Evolutionary conservation across 2,797 vertebrate genomes (phyloP).

Genomic region (Anguilla marmorata): DNA sequence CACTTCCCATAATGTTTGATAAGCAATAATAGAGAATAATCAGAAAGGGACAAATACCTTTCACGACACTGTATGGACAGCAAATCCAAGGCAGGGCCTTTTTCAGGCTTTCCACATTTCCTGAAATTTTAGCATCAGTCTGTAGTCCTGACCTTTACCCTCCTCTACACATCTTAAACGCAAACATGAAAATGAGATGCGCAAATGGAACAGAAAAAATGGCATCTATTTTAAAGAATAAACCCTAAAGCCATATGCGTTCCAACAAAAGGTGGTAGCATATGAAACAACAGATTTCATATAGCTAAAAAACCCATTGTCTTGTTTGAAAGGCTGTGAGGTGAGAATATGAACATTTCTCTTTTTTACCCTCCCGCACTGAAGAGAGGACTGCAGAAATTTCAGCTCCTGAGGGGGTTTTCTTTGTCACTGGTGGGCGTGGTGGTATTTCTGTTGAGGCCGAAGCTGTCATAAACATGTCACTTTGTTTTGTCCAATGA

Average conservation of each 20-base stretch:
- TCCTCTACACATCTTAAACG: neutral
- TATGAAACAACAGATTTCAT: neutral
- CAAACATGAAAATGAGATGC: neutral
- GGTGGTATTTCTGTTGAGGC: neutral
- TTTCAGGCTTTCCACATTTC: too few species aligned
- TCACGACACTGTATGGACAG: neutral
- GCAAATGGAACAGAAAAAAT: neutral
- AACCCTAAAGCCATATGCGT: neutral
- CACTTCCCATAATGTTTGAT: too few species aligned
- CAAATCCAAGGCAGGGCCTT: neutral
- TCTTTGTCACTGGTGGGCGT: neutral
- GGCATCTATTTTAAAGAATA: neutral
- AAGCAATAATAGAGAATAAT: too few species aligned
- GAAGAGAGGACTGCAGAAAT: neutral
- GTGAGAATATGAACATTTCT: neutral
- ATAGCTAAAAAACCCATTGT: neutral
- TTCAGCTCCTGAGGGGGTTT: neutral
- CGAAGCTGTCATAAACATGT: neutral
- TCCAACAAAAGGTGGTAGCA: neutral
- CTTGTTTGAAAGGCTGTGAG: neutral
- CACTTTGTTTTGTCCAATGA: constrained; percentile 4
- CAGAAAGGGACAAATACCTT: too few species aligned
- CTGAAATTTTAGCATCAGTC: neutral
- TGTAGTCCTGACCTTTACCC: neutral
- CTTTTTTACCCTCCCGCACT: neutral